Evolutionary conservation across 2,113 vertebrate genomes (phyloP).

Genomic region (Perca schrenkii): DNA sequence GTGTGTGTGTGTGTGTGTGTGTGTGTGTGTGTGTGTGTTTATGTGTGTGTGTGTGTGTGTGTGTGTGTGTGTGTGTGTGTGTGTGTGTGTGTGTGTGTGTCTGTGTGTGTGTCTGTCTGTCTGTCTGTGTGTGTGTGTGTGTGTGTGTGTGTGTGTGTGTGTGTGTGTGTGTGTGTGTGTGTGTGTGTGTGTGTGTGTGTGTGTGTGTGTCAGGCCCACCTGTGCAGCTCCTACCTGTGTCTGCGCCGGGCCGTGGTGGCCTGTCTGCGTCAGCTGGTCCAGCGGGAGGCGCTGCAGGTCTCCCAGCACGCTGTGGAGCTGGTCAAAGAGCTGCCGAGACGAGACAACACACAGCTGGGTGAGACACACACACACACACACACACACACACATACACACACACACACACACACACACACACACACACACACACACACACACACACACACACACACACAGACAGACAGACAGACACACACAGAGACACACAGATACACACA

Average conservation of each 20-base stretch:
- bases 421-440: no score
- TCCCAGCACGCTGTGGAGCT: conserved; percentile 89
- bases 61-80: conserved; percentile 4
- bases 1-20: neutral
- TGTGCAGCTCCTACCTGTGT: conserved; percentile 90
- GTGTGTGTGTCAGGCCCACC: conserved; percentile 86
- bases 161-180: neutral
- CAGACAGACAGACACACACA: no score
- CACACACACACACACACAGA: no score
- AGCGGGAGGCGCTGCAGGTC: conserved; percentile 91
- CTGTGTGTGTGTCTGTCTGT: conserved; percentile 60
- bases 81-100: conserved; percentile 54
- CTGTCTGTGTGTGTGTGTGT: conserved; percentile 50
- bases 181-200: conserved; percentile 62
- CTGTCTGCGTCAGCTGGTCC: conserved; percentile 92
- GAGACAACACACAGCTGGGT: conserved; percentile 88
- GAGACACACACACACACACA: conserved; percentile 6
- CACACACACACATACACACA: no score
- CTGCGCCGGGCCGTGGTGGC: conserved; percentile 90
- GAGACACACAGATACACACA: no score
- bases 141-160: conserved; percentile 3
- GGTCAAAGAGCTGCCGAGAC: conserved; percentile 86
- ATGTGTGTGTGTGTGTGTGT: conserved; percentile 11
- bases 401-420: no score
- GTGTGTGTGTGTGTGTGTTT: neutral